These are phyloP conservation scores for cat (Felis catus) DNA, from an alignment of 2,113 vertebrate genomes.

Conservation along the genomic window DNA sequence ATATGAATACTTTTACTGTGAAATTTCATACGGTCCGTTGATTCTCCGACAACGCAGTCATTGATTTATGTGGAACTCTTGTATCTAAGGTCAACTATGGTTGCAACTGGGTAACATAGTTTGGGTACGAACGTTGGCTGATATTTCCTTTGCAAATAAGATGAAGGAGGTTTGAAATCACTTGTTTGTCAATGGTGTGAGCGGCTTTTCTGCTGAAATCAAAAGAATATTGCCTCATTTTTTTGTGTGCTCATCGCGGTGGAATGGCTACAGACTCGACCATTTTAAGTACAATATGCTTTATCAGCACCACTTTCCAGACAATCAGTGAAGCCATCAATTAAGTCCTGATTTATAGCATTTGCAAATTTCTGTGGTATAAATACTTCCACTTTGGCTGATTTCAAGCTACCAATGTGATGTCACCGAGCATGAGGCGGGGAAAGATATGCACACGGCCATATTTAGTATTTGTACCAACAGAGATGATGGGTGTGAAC, in stretches of 20 bases:
- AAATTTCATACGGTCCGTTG: neutral
- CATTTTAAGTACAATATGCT: neutral
- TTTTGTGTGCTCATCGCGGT: neutral
- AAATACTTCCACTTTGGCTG: neutral
- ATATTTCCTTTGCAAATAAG: constrained; percentile 5
- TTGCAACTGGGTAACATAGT: neutral
- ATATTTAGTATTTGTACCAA: no score
- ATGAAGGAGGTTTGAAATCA: neutral
- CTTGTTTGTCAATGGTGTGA: neutral
- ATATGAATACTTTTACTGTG: neutral
- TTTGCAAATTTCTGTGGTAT: neutral
- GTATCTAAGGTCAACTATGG: neutral
- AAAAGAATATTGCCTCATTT: neutral
- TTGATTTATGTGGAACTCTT: neutral
- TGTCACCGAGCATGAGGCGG: neutral
- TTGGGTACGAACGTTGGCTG: neutral
- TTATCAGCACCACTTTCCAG: neutral
- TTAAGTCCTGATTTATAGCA: neutral
- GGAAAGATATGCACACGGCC: neutral
- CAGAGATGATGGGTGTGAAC: no score
- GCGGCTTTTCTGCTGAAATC: neutral
- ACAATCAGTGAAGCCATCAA: neutral
- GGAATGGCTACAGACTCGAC: neutral
- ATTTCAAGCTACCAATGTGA: neutral
- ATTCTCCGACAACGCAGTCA: neutral